These are phyloP conservation scores for Columba livia DNA, from an alignment of 2,113 vertebrate genomes.

Conservation along the genomic window DNA sequence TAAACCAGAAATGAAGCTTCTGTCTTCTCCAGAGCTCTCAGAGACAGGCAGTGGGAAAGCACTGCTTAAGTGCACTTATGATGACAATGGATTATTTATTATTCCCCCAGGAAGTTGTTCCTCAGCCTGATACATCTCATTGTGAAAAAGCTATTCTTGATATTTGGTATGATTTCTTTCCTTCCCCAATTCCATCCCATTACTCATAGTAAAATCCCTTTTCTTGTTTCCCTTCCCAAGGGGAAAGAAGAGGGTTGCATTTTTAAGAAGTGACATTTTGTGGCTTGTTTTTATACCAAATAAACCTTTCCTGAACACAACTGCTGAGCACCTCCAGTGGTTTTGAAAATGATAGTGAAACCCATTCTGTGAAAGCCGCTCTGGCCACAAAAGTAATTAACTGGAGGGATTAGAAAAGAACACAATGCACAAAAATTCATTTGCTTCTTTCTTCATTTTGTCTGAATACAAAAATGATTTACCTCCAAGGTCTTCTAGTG, in stretches of 20 bases:
- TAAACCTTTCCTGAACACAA: neutral
- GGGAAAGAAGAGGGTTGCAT: neutral
- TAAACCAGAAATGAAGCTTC: neutral
- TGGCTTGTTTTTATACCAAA: neutral
- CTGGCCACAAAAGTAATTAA: conserved; percentile 18
- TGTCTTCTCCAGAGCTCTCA: neutral
- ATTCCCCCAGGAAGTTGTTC: neutral
- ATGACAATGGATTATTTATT: conserved; percentile 36
- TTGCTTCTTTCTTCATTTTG: neutral
- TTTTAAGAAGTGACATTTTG: neutral
- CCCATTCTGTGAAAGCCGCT: neutral
- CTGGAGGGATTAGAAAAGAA: neutral
- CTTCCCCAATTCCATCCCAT: neutral
- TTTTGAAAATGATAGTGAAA: neutral
- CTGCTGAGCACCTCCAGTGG: neutral
- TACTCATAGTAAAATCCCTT: neutral
- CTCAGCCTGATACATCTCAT: neutral
- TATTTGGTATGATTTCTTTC: neutral
- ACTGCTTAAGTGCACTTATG: neutral
- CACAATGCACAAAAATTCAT: neutral
- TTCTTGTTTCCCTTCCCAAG: neutral
- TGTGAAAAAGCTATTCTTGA: conserved; percentile 18
- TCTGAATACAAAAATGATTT: neutral
- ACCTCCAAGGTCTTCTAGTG: neutral
- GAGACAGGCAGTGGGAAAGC: neutral